phyloP scores from a whole-genome alignment of 2,113 vertebrate genomes.

The Rhinolophus ferrumequinum region DNA sequence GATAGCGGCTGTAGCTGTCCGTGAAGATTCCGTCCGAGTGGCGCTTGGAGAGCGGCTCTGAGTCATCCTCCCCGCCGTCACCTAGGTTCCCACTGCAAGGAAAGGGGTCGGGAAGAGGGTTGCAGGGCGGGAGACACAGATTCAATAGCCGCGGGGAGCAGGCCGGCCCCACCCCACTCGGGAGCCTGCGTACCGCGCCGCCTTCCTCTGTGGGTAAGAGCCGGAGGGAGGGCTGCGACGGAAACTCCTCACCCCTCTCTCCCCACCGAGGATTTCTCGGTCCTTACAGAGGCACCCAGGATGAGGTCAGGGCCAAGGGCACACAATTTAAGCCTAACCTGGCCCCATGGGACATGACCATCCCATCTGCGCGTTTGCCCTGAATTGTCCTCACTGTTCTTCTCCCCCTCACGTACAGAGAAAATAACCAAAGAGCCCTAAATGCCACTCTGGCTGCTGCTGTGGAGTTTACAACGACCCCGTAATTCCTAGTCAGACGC shows the following conservation, averaged over 20 bases:
- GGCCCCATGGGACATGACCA: neutral
- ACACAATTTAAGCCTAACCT: neutral
- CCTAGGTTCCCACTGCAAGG: constrained; percentile 79
- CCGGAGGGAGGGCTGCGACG: neutral
- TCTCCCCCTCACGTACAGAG: neutral
- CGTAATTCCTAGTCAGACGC: constrained; percentile 41
- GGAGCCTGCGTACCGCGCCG: neutral
- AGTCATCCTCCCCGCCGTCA: constrained; percentile 90
- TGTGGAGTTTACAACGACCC: neutral
- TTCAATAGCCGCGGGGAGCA: neutral
- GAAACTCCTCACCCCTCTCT: neutral
- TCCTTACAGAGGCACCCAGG: neutral
- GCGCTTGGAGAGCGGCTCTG: constrained; percentile 95
- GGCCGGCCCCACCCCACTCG: neutral
- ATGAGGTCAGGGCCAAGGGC: neutral
- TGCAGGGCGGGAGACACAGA: constrained; percentile 55
- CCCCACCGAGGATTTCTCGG: neutral
- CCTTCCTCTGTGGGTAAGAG: neutral
- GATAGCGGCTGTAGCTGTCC: constrained; percentile 99
- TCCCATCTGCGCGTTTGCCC: neutral
- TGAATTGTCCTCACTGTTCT: neutral
- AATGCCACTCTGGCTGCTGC: neutral
- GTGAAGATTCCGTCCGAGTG: constrained; percentile 99
- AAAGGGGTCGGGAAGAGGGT: constrained; percentile 53
- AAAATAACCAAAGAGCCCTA: neutral